Evolutionary conservation across 2,797 vertebrate genomes (phyloP).

Genomic region (Merluccius polli): DNA sequence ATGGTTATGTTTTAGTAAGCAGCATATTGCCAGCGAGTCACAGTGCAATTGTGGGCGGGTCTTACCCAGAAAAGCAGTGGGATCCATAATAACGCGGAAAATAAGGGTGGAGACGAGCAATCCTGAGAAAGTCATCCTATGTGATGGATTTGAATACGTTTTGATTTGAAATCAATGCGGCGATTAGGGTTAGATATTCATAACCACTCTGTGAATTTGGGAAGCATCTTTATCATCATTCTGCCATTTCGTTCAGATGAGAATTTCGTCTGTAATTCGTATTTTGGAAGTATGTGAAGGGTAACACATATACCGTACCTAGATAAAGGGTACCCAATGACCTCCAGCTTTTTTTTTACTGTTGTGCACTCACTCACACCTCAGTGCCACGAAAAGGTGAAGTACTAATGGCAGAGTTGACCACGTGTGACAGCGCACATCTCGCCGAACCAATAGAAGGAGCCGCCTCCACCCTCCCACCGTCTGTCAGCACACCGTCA

Average conservation of each 20-base stretch:
- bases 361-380: slow-evolving; percentile 19
- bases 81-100: no score
- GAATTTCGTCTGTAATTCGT: background rate
- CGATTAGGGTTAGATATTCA: background rate
- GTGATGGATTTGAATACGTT: background rate
- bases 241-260: background rate
- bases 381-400: slow-evolving; percentile 37
- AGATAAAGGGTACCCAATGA: background rate
- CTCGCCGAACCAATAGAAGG: background rate
- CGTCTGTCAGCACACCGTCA: background rate
- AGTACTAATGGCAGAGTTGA: background rate
- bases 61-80: no score
- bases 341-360: background rate
- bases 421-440: background rate
- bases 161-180: background rate
- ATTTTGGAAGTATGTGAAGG: background rate
- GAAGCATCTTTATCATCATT: background rate
- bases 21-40: no score
- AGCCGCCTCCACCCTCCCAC: background rate
- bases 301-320: background rate
- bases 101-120: background rate
- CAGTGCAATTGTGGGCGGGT: no score
- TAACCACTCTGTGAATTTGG: background rate
- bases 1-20: no score
- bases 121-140: background rate